Evolutionary conservation across 2,888 invertebrate species (phyloP).

Genomic region (Drosophila borborema): DNA sequence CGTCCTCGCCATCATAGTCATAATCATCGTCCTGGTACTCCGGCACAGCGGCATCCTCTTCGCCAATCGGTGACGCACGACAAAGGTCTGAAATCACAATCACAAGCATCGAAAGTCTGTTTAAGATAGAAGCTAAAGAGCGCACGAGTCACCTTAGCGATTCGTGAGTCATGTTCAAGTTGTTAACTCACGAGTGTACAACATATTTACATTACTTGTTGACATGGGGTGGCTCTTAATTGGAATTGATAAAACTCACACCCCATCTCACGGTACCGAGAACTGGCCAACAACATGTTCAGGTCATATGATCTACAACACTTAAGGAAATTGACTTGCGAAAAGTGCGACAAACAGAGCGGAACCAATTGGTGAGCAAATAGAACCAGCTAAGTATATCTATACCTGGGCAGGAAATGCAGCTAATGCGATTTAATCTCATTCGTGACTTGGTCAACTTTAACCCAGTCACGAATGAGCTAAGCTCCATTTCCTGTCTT

Average conservation of each 20-base stretch:
- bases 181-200: slow-evolving; percentile 12
- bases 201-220: slow-evolving; percentile 50
- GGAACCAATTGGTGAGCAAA: neutral
- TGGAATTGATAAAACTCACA: slow-evolving; percentile 68
- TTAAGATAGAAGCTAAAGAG: neutral
- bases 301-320: slow-evolving; percentile 15
- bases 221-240: slow-evolving; percentile 49
- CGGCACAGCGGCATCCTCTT: neutral
- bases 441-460: neutral
- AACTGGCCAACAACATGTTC: slow-evolving; percentile 3
- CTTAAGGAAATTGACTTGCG: slow-evolving; percentile 10
- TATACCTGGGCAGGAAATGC: neutral
- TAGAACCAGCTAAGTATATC: neutral
- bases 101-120: slow-evolving; percentile 7
- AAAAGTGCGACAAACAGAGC: slow-evolving; percentile 11
- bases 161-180: slow-evolving; percentile 23
- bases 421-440: neutral
- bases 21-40: slow-evolving; percentile 67
- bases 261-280: slow-evolving; percentile 19
- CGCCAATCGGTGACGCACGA: slow-evolving; percentile 45
- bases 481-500: neutral
- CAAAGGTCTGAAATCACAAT: slow-evolving; percentile 36
- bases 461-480: neutral
- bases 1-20: slow-evolving; percentile 64
- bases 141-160: slow-evolving; percentile 16